Conservation (phyloP, 1,140 invertebrate genomes). For the Calliopsis andreniformis region DNA sequence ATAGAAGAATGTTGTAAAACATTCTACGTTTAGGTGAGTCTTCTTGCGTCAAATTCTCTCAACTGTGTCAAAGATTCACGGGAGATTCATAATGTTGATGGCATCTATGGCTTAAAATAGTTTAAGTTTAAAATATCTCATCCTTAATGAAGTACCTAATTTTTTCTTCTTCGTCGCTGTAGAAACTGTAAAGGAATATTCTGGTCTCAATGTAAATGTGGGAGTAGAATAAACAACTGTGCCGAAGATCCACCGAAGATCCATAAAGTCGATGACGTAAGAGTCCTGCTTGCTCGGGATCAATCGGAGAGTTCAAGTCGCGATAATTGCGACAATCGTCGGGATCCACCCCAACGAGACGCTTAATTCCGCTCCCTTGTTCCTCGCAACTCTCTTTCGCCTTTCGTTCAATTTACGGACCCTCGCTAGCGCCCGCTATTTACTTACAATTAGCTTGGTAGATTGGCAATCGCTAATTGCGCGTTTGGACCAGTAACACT, state of each 20-base stretch:
- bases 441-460: constrained; percentile 9
- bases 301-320: constrained; percentile 80
- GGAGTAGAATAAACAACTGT: constrained; percentile 5
- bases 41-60: too few species aligned
- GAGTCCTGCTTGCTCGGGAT: constrained; percentile 65
- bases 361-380: constrained; percentile 50
- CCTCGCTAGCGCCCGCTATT: constrained; percentile 26
- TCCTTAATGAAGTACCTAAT: too few species aligned
- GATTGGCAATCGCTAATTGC: constrained; percentile 33
- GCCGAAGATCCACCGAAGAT: constrained; percentile 21
- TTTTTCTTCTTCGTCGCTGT: too few species aligned
- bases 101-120: too few species aligned
- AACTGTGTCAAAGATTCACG: too few species aligned
- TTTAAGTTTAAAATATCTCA: too few species aligned
- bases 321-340: constrained; percentile 79
- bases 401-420: constrained; percentile 30
- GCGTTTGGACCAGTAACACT: too few species aligned
- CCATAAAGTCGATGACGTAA: constrained; percentile 72
- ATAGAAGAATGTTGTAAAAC: too few species aligned
- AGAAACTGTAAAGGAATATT: too few species aligned
- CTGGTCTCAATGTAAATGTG: neutral
- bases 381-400: constrained; percentile 26
- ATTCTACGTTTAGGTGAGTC: too few species aligned
- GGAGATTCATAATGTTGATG: too few species aligned
- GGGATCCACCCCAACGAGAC: constrained; percentile 69